Base-by-base conservation (phyloP, 2,113 vertebrate species). In the Budorcas taxicolor region DNA sequence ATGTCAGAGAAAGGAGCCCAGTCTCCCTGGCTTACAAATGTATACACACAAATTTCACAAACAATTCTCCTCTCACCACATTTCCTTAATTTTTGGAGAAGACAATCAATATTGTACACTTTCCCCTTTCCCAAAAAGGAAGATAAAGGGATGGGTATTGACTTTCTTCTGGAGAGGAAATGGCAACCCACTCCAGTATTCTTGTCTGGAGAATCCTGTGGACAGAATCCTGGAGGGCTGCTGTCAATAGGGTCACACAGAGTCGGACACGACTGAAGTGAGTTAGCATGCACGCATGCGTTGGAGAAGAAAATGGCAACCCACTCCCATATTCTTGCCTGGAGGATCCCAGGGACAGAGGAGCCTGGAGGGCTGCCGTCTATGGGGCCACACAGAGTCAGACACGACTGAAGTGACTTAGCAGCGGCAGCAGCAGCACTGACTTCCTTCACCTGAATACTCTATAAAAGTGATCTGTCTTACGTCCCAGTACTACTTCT, bases 331-430 rank as follows among this genome's bases (percentile, higher is more conserved):
- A 1, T 12, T 36, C n/a, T 36, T 36, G 64, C 4, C n/a, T 71
- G n/a, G 9, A 71, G 64, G 15, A 71, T 21, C 9, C n/a, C 8
- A n/a, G 17, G n/a, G 17, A 36, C 17, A 10, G 64, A 5, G 64
- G 17, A 71, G n/a, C n/a, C 64, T 36, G n/a, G 17, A 3, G 1
- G n/a, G 9, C 17, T 36, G 17, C 64, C n/a, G 0, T 36, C 64
- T 36, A 5, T 12, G n/a, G 33, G 64, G n/a, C 5, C 17, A 1
- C 33, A 67, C 64, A 36, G 64, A 71, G 9, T 71, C 64, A 5
- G 67, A 71, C n/a, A 71, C 19, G 0, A 12, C 67, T 23, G n/a
- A 21, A 71, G 19, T 0, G 19, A 36, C 9, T n/a, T 19, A 11
- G n/a, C 5, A 3, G 67, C 1, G 3, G 67, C 5, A 3, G 67